Evolutionary conservation across 2,797 vertebrate species (phyloP).

Genomic region (Sebastes ruberrimus): DNA sequence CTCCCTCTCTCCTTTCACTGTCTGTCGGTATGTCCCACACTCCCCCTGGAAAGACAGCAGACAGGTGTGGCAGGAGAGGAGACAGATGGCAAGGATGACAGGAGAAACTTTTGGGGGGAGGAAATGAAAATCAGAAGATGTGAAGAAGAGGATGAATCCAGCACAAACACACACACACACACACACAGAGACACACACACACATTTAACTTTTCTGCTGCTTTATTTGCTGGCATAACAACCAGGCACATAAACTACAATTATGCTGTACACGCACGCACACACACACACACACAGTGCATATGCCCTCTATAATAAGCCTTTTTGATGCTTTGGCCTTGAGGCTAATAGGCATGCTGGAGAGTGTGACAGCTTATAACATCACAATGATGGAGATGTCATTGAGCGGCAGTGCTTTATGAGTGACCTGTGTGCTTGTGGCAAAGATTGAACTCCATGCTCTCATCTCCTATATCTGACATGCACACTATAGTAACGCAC

Average conservation of each 20-base stretch:
- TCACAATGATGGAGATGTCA: constrained; percentile 78
- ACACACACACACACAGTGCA: constrained; percentile 19
- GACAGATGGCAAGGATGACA: constrained; percentile 79
- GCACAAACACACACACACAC: neutral
- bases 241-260: constrained; percentile 37
- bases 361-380: constrained; percentile 77
- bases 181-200: neutral
- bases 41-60: constrained; percentile 54
- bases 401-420: constrained; percentile 71
- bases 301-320: constrained; percentile 61
- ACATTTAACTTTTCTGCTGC: constrained; percentile 25
- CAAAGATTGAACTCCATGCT: constrained; percentile 44
- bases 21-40: constrained; percentile 24
- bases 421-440: constrained; percentile 47
- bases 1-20: constrained; percentile 6
- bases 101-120: constrained; percentile 55
- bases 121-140: constrained; percentile 55
- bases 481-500: neutral
- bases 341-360: constrained; percentile 62
- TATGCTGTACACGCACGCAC: neutral
- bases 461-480: neutral
- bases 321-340: constrained; percentile 67
- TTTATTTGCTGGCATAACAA: constrained; percentile 37
- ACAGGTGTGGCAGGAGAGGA: constrained; percentile 74
- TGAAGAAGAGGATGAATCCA: constrained; percentile 24